Conservation (phyloP, 2,888 invertebrate species). For the Tipula helvola region DNA sequence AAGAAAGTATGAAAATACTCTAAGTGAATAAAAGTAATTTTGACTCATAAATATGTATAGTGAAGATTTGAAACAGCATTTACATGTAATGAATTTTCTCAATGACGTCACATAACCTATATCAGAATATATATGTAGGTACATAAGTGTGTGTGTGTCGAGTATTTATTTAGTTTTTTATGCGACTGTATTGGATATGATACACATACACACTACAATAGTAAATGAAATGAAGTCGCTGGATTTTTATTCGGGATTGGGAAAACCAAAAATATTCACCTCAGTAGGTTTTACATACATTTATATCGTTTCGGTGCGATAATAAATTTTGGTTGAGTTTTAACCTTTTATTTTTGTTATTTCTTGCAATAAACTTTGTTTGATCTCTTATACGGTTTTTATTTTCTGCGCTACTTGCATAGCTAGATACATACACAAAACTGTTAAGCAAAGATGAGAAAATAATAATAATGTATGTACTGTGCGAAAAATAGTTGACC, state of each 20-base stretch:
- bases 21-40: background rate
- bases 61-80: background rate
- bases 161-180: background rate
- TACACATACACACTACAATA: background rate
- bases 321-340: background rate
- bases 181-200: background rate
- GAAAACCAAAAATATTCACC: background rate
- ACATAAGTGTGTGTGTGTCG: background rate
- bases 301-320: background rate
- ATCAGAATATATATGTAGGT: background rate
- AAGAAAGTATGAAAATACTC: too few relatives aligned
- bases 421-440: background rate
- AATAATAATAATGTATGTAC: background rate
- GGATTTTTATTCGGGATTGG: background rate
- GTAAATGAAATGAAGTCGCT: background rate
- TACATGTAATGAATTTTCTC: background rate
- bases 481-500: background rate
- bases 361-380: background rate
- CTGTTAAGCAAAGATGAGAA: background rate
- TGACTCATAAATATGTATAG: too few relatives aligned
- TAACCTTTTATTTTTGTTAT: background rate
- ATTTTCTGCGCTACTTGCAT: background rate
- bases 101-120: background rate
- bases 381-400: background rate
- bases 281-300: background rate